Evolutionary conservation across 2,797 vertebrate species (phyloP).

Genomic region (Anniella stebbinsi): DNA sequence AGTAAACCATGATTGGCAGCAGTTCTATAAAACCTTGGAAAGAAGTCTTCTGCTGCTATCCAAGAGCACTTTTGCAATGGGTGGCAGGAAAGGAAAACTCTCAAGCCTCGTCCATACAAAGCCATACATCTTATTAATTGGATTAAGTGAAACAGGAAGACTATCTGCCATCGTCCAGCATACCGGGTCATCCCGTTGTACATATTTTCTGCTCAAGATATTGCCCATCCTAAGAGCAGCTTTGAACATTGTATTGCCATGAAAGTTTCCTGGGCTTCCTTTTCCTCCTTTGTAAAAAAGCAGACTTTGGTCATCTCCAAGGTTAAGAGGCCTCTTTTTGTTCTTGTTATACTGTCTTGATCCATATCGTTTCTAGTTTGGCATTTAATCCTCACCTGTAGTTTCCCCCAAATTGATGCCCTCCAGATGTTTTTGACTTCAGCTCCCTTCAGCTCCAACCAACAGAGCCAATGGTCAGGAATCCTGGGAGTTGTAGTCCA

Average conservation of each 20-base stretch:
- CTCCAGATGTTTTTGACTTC: too few species aligned
- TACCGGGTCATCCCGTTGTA: background rate
- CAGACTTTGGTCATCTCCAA: background rate
- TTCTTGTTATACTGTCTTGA: background rate
- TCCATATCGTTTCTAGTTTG: background rate
- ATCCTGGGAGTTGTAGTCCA: too few species aligned
- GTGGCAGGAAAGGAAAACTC: background rate
- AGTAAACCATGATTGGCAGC: background rate
- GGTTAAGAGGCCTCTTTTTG: background rate
- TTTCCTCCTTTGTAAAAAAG: background rate
- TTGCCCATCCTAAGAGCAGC: background rate
- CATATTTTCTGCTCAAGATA: background rate
- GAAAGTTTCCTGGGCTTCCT: background rate
- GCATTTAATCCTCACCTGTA: background rate
- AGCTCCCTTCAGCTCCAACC: too few species aligned
- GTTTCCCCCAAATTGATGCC: too few species aligned
- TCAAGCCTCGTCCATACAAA: background rate
- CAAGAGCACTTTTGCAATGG: background rate
- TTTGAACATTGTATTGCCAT: background rate
- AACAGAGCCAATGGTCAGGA: too few species aligned
- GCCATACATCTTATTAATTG: background rate
- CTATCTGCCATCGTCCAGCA: background rate
- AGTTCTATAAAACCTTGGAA: background rate
- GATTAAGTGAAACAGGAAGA: background rate
- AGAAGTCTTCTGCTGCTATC: background rate